A percentile compares a stretch with the other conserved stretches of the same genome.
Evolutionary conservation across 2,113 vertebrate species (phyloP).

Genomic region (Thomomys bottae): DNA sequence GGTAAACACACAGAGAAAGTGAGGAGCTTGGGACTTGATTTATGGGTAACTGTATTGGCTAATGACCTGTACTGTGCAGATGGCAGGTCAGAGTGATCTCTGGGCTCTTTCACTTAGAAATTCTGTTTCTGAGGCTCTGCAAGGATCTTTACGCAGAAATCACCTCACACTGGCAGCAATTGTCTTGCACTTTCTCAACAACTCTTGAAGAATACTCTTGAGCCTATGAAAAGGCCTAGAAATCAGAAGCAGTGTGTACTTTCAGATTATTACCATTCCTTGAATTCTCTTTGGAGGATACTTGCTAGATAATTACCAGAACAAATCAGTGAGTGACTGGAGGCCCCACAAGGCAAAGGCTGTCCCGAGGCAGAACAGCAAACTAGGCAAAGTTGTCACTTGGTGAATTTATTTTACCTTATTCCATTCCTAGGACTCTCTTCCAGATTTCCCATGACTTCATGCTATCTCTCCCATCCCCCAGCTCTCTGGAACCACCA

Average conservation of each 20-base stretch:
- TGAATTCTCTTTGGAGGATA: conserved; percentile 75
- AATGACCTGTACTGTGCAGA: not conserved
- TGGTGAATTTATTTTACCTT: conserved; percentile 24
- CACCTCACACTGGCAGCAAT: conserved; percentile 44
- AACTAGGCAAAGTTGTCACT: conserved; percentile 28
- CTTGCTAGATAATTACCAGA: conserved; percentile 75
- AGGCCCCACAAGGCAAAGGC: not conserved
- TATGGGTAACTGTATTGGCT: not conserved
- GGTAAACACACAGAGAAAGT: not conserved
- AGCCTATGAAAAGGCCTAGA: conserved; percentile 63
- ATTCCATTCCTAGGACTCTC: too few species aligned
- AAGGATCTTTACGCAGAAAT: conserved; percentile 26
- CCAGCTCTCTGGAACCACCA: not conserved
- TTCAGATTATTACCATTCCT: conserved; percentile 65
- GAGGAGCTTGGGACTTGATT: not conserved
- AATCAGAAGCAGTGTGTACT: conserved; percentile 70
- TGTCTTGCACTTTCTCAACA: conserved; percentile 56
- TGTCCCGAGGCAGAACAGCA: conserved; percentile 50
- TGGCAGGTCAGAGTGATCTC: conserved; percentile 1
- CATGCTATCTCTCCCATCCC: too few species aligned
- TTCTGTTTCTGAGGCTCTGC: conserved; percentile 24
- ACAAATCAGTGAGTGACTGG: conserved; percentile 74
- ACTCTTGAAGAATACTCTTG: conserved; percentile 66
- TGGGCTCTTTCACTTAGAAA: not conserved
- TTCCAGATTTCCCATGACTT: not conserved